A percentile compares a stretch with the other conserved stretches of the same genome.
Evolutionary conservation across 2,888 invertebrate species (phyloP).

Genomic region (Tigriopus californicus): DNA sequence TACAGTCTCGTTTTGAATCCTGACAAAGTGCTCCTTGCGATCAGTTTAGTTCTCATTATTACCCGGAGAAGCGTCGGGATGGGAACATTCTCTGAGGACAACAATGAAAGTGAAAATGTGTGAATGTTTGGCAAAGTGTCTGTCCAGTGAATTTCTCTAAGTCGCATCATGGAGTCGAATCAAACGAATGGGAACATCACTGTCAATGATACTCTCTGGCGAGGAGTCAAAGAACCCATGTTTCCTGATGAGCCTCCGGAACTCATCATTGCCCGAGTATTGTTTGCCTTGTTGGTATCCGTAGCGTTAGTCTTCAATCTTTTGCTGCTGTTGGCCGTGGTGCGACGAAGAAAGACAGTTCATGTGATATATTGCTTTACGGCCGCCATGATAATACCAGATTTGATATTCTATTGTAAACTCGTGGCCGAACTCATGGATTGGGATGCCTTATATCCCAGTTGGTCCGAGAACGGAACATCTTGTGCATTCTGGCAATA

Average conservation of each 20-base stretch:
- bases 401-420: constrained; percentile 1
- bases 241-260: background rate
- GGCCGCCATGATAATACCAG: background rate
- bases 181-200: too few species aligned
- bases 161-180: too few species aligned
- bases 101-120: too few species aligned
- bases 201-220: too few species aligned
- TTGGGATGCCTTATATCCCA: background rate
- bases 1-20: too few species aligned
- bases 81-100: too few species aligned
- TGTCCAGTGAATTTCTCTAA: too few species aligned
- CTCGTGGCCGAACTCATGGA: background rate
- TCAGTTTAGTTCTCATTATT: too few species aligned
- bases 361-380: background rate
- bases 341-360: background rate
- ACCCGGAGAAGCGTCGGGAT: too few species aligned
- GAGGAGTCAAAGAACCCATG: background rate
- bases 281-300: background rate
- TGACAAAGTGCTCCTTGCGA: too few species aligned
- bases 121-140: too few species aligned
- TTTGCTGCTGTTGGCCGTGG: background rate
- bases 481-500: background rate
- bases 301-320: background rate
- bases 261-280: background rate
- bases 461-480: background rate